Percentiles rank a stretch among this genome's conserved stretches.
Evolutionary conservation across 2,888 invertebrate genomes (phyloP).

Genomic region (Cheilosia pagana): DNA sequence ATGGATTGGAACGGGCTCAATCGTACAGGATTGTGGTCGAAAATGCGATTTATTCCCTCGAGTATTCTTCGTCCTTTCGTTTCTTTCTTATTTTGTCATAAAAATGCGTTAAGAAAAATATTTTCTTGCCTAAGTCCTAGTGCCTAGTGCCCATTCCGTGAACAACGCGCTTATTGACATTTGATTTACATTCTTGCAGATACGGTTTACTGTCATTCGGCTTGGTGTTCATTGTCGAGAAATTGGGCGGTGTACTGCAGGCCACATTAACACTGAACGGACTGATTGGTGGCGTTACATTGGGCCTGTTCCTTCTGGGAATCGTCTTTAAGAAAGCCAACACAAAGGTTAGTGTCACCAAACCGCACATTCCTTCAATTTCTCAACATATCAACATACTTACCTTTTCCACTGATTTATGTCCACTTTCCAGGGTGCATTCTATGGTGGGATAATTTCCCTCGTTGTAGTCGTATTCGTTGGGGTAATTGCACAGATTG

Average conservation of each 20-base stretch:
- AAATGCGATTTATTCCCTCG: too few species aligned
- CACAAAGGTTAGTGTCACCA: conserved; percentile 85
- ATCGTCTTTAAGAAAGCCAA: conserved; percentile 96
- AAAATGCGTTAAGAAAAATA: too few species aligned
- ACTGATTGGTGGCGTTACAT: conserved; percentile 93
- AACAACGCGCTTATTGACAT: neutral
- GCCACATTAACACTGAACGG: conserved; percentile 95
- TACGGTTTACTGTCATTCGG: conserved; percentile 91
- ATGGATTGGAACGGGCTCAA: too few species aligned
- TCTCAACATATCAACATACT: neutral
- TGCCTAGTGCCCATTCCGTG: too few species aligned
- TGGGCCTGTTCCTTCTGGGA: conserved; percentile 94
- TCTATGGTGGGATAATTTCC: conserved; percentile 82
- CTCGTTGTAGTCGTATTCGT: conserved; percentile 82
- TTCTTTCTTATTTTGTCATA: too few species aligned
- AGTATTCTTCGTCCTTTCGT: too few species aligned
- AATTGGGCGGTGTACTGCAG: conserved; percentile 94
- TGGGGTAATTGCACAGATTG: conserved; percentile 82
- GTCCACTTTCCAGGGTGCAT: conserved; percentile 78
- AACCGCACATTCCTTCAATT: too few species aligned
- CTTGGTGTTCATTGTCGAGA: conserved; percentile 93
- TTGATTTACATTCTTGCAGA: conserved; percentile 55
- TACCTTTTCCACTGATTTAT: neutral
- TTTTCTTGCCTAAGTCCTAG: too few species aligned
- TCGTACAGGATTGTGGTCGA: too few species aligned